Conservation (phyloP, 1,140 invertebrate species). For the Argopecten irradians region DNA sequence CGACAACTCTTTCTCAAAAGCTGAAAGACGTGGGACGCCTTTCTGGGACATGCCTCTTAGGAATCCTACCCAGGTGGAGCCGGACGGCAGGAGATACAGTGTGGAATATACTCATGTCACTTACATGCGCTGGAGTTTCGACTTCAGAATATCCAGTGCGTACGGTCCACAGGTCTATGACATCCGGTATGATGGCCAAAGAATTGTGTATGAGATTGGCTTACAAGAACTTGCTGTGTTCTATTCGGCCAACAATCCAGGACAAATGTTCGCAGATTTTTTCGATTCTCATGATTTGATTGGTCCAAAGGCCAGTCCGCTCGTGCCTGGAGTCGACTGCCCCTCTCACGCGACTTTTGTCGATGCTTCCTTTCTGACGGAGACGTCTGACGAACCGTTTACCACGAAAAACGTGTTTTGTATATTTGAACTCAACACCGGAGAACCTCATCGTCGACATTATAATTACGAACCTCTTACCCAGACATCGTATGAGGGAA, state of each 20-base stretch:
- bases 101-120: slow-evolving; percentile 45
- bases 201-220: slow-evolving; percentile 53
- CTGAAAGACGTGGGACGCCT: neutral
- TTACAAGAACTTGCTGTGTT: slow-evolving; percentile 51
- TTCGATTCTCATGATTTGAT: slow-evolving; percentile 40
- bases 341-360: slow-evolving; percentile 58
- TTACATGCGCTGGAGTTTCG: slow-evolving; percentile 56
- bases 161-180: slow-evolving; percentile 53
- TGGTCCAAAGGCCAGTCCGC: slow-evolving; percentile 5
- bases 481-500: slow-evolving; percentile 58
- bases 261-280: slow-evolving; percentile 31
- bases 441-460: slow-evolving; percentile 63
- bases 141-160: slow-evolving; percentile 47
- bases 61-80: slow-evolving; percentile 46
- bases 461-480: slow-evolving; percentile 43
- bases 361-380: slow-evolving; percentile 43
- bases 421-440: slow-evolving; percentile 68
- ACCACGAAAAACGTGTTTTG: slow-evolving; percentile 55
- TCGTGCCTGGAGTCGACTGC: slow-evolving; percentile 59
- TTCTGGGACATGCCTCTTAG: neutral
- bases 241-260: slow-evolving; percentile 43
- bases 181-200: slow-evolving; percentile 42
- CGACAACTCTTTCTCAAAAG: neutral
- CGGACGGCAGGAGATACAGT: slow-evolving; percentile 57
- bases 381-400: slow-evolving; percentile 35